Evolutionary conservation across 1,140 invertebrate genomes (phyloP), one percentile per base, ranked within the genome.

Genomic region (Lycorma delicatula): DNA sequence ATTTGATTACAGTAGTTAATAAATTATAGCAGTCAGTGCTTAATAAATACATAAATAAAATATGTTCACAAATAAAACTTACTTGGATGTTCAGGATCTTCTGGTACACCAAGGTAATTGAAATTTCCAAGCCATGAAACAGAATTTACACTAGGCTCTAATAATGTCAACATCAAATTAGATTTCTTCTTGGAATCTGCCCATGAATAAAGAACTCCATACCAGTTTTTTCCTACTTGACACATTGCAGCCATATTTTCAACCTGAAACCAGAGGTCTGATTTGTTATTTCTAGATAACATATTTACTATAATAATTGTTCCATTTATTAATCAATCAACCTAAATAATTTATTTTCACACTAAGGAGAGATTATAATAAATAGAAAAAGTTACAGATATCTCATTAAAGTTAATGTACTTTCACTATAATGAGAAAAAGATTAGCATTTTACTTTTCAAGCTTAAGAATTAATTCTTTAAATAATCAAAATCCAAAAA

Each of bases 101-200:
- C 82, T 2, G 77, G 63, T 48, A 81, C 81, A 2, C 83, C 86
- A 4, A 92, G 74, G 66, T 83, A 75, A 59, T 79, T 81, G 13
- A 93, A 74, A 66, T 87, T 84, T 0, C 93, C 92, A 31, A 97
- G 75, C 93, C 93, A 97, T 1, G 91, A 90, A 60, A 96, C 82
- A 1, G 86, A 79, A 70, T 90, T 80, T 23, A 66, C 62, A 71
- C 85, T 86, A 31, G 91, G 93, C 63, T 90, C 84, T 66, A 97
- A 77, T 11, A 93, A 77, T 11, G 91, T 93, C 5, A 97, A 73
- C 85, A 97, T 91, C 9, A 97, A 74, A 72, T 95, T 97, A 0
- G 93, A 96, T 69, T 96, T 95, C 66, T 97, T 96, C 66, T 96
- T 94, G 26, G 83, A 87, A 69, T 97, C 93, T 6, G 91, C 89